Percentiles rank a stretch among this genome's conserved stretches.
phyloP scores from a whole-genome alignment of 2,113 vertebrate genomes.

The Dinomys branickii region DNA sequence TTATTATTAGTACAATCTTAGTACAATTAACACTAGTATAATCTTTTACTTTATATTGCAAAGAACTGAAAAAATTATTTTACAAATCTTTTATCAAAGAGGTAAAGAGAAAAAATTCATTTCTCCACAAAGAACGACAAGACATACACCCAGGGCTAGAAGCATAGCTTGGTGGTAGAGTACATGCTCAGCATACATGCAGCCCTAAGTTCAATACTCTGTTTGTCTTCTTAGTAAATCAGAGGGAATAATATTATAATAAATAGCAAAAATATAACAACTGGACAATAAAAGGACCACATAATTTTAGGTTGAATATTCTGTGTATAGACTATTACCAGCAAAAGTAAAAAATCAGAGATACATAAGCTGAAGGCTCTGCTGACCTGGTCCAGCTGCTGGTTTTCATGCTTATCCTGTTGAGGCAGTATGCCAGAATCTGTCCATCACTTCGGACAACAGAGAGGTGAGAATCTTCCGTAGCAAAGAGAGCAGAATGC shows the following conservation, averaged over 20 bases:
- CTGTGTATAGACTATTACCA: not conserved
- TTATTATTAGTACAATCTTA: no score
- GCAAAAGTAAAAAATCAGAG: not conserved
- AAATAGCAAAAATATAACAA: not conserved
- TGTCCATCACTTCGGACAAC: conserved; percentile 92
- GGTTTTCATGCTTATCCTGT: conserved; percentile 91
- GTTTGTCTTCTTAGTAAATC: not conserved
- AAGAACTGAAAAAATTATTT: conserved; percentile 33
- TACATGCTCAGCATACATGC: not conserved
- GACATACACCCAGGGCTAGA: not conserved
- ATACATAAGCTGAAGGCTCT: not conserved
- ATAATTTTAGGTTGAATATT: not conserved
- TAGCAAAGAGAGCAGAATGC: conserved; percentile 90
- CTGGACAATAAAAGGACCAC: not conserved
- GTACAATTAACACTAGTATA: conserved; percentile 23
- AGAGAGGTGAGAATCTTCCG: conserved; percentile 94
- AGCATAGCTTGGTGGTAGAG: no score
- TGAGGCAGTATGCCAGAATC: conserved; percentile 93
- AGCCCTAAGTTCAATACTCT: not conserved
- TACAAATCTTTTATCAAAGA: not conserved
- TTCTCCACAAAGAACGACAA: not conserved
- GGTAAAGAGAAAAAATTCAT: not conserved
- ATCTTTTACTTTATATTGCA: conserved; percentile 16
- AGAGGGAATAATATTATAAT: not conserved
- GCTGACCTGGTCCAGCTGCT: conserved; percentile 87